A percentile compares a stretch with the other conserved stretches of the same genome.
Evolutionary conservation across 2,113 vertebrate species (phyloP).

Genomic region (Rhizomys pruinosus): DNA sequence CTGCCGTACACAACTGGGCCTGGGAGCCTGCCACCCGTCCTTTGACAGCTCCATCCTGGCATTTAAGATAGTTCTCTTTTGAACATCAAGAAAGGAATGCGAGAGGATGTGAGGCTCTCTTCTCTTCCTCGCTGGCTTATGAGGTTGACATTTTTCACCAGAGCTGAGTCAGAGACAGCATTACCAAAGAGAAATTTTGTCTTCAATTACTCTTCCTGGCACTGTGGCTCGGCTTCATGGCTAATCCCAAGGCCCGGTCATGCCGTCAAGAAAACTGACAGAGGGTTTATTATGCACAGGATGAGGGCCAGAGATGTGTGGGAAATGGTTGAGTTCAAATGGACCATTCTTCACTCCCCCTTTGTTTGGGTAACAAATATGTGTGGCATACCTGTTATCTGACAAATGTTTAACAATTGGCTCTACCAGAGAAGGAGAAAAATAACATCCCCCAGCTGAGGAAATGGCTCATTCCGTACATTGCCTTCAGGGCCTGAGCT

Average conservation of each 20-base stretch:
- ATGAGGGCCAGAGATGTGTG: not conserved
- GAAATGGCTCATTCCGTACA: not conserved
- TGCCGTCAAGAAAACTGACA: not conserved
- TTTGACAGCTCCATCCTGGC: not conserved
- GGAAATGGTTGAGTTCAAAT: not conserved
- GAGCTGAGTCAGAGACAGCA: conserved; percentile 71
- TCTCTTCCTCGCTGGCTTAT: conserved; percentile 74
- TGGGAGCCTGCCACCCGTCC: not conserved
- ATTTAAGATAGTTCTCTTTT: conserved; percentile 43
- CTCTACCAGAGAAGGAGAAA: not conserved
- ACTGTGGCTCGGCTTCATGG: conserved; percentile 39
- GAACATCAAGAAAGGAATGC: conserved; percentile 75
- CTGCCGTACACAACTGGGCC: not conserved
- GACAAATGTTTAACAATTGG: not conserved
- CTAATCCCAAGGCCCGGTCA: conserved; percentile 1
- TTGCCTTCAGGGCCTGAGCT: too few species aligned
- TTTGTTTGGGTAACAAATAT: not conserved
- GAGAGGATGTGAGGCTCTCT: conserved; percentile 64
- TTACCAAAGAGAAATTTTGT: conserved; percentile 71
- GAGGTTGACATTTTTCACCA: conserved; percentile 74
- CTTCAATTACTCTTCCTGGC: conserved; percentile 65
- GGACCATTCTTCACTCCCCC: not conserved
- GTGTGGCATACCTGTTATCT: not conserved
- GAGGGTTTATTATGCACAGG: not conserved
- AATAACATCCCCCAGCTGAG: too few species aligned